Evolutionary conservation across 2,888 invertebrate genomes (phyloP).

Genomic region (Plagiodera versicolora): DNA sequence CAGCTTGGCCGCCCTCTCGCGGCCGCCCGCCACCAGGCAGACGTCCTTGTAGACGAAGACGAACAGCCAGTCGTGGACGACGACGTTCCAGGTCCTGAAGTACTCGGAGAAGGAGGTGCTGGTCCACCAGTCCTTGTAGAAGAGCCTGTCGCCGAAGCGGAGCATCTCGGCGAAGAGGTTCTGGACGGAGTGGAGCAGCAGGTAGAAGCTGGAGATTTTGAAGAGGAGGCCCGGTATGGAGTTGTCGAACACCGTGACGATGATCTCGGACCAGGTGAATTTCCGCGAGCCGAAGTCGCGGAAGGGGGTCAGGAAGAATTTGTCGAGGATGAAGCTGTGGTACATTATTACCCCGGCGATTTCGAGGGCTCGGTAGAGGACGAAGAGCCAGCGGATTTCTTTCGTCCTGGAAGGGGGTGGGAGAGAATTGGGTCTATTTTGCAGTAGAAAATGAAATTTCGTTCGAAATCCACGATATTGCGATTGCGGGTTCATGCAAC

Average conservation of each 20-base stretch:
- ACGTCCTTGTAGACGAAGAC: constrained; percentile 83
- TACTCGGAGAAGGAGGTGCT: constrained; percentile 77
- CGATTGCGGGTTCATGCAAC: too few species aligned
- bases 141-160: constrained; percentile 82
- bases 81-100: constrained; percentile 94
- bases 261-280: constrained; percentile 57
- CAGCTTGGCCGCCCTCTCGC: constrained; percentile 60
- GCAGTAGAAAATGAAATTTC: too few species aligned
- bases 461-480: too few species aligned
- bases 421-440: too few species aligned
- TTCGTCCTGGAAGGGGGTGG: constrained; percentile 62
- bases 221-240: constrained; percentile 74
- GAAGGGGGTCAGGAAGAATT: constrained; percentile 73
- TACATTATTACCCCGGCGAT: constrained; percentile 79
- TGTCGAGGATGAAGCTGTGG: constrained; percentile 78
- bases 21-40: constrained; percentile 54
- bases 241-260: constrained; percentile 69
- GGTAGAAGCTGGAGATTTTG: constrained; percentile 65
- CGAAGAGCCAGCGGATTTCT: constrained; percentile 74
- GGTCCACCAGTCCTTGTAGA: constrained; percentile 96
- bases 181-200: constrained; percentile 86
- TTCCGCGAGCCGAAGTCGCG: constrained; percentile 60
- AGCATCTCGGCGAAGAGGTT: constrained; percentile 90
- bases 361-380: constrained; percentile 70
- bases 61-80: constrained; percentile 94